Conservation (phyloP, 2,113 vertebrate species). For the Ciconia stormi region DNA sequence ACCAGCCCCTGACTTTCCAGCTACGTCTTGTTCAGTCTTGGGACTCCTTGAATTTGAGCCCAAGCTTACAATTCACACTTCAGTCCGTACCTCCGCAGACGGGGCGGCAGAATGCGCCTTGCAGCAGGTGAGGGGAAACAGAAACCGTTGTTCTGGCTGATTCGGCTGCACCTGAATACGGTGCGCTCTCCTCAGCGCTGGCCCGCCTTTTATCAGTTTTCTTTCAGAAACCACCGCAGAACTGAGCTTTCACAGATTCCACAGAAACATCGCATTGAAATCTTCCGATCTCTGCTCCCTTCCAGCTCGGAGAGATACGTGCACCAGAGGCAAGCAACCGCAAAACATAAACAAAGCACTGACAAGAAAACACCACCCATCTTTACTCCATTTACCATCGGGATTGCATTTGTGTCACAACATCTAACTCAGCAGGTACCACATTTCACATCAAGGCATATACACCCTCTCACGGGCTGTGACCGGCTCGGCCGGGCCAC, state of each 20-base stretch:
- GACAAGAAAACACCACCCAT: not conserved
- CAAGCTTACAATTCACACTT: not conserved
- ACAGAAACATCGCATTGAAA: not conserved
- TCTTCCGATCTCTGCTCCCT: not conserved
- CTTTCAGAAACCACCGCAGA: not conserved
- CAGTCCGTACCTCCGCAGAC: rapidly evolving
- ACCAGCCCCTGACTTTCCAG: rapidly evolving
- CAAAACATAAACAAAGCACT: rapidly evolving
- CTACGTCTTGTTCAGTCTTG: not conserved
- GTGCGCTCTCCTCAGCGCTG: rapidly evolving
- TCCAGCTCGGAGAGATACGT: not conserved
- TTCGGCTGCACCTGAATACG: rapidly evolving
- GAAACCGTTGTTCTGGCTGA: rapidly evolving
- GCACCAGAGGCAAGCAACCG: not conserved
- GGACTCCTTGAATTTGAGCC: not conserved
- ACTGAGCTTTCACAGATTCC: not conserved
- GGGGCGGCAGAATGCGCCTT: rapidly evolving
- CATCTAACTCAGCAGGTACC: not conserved
- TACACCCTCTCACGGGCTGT: rapidly evolving
- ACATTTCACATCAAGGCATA: not conserved
- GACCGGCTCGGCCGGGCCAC: not conserved
- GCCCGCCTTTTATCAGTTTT: not conserved
- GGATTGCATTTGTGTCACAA: not conserved
- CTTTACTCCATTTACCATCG: not conserved
- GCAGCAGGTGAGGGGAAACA: rapidly evolving